phyloP scores from a whole-genome alignment of 2,797 vertebrate species.

The Siniperca undulata region DNA sequence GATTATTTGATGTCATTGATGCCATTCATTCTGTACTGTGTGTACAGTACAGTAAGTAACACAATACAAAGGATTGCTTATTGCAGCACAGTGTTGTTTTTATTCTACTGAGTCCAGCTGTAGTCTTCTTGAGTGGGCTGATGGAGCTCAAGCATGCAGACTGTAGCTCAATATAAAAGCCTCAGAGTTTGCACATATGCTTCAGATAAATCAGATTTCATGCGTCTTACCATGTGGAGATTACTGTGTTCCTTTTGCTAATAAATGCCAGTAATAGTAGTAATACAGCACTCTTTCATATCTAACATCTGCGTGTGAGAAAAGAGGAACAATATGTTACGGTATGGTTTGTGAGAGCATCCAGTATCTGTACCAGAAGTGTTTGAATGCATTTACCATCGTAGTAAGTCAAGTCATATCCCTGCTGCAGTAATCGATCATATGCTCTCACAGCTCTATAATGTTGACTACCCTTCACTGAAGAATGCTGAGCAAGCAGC shows the following conservation, averaged over 20 bases:
- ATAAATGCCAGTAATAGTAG: constrained; percentile 1
- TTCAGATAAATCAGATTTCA: constrained; percentile 39
- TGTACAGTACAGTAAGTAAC: constrained; percentile 38
- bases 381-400: constrained; percentile 41
- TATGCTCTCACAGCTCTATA: constrained; percentile 55
- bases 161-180: constrained; percentile 46
- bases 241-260: constrained; percentile 16
- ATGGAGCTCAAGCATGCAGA: constrained; percentile 61
- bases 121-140: constrained; percentile 70
- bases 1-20: constrained; percentile 23
- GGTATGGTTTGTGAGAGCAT: constrained; percentile 28
- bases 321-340: constrained; percentile 14
- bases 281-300: constrained; percentile 16
- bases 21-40: constrained; percentile 43
- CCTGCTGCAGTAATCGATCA: constrained; percentile 73
- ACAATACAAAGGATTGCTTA: constrained; percentile 65
- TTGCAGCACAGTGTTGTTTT: constrained; percentile 71
- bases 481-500: constrained; percentile 66
- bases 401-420: constrained; percentile 45
- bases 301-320: constrained; percentile 2
- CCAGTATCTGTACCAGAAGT: constrained; percentile 16
- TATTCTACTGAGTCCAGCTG: constrained; percentile 62
- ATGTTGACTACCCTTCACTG: constrained; percentile 51
- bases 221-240: constrained; percentile 22
- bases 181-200: constrained; percentile 42